Evolutionary conservation across 2,113 vertebrate genomes (phyloP).

Genomic region (Ivindomyrus marchei): DNA sequence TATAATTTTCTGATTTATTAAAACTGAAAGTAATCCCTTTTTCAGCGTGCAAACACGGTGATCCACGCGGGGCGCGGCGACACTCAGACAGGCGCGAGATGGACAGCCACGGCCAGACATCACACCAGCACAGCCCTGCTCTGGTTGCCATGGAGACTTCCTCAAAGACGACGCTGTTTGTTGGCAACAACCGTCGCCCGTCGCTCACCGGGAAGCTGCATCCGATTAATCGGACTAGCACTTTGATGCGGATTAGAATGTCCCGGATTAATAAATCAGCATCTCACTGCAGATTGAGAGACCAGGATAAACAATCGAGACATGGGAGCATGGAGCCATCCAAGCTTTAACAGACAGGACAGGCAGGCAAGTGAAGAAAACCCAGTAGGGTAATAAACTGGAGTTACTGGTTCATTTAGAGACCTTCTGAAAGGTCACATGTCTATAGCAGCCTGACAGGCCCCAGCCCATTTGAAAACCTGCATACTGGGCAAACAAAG

Average conservation of each 20-base stretch:
- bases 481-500: neutral
- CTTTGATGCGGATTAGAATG: conserved; percentile 45
- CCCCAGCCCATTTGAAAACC: neutral
- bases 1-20: neutral
- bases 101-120: conserved; percentile 15
- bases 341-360: neutral
- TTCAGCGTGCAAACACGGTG: neutral
- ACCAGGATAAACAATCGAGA: neutral
- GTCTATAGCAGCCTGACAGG: neutral
- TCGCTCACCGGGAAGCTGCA: neutral
- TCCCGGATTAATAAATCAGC: neutral
- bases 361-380: neutral
- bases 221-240: conserved; percentile 43
- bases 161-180: conserved; percentile 28
- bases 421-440: neutral
- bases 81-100: neutral
- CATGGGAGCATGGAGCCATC: neutral
- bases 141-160: conserved; percentile 58
- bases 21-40: neutral
- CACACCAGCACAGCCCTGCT: conserved; percentile 38
- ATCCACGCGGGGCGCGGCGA: neutral
- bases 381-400: neutral
- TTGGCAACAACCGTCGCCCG: neutral
- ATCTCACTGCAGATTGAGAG: neutral
- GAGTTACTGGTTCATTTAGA: conserved; percentile 5